Evolutionary conservation across 2,797 vertebrate genomes (phyloP).

Genomic region (Acanthurus tractus): DNA sequence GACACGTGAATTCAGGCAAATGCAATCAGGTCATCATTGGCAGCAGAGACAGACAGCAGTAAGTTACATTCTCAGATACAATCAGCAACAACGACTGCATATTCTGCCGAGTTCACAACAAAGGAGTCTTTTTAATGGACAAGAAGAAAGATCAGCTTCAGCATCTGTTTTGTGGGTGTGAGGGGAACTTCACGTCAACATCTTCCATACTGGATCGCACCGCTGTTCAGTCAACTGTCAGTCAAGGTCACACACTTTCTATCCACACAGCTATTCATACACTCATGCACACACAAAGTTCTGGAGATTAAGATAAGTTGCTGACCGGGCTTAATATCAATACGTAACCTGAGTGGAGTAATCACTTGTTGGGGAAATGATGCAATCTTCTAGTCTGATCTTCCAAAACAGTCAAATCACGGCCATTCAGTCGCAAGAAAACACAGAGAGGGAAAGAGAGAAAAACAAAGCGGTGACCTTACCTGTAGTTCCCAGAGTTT

Average conservation of each 20-base stretch:
- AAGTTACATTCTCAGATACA: not conserved
- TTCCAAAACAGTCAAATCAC: slow-evolving; percentile 59
- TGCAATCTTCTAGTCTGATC: slow-evolving; percentile 63
- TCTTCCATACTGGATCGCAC: slow-evolving; percentile 17
- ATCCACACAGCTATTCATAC: not conserved
- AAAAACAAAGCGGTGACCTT: slow-evolving; percentile 67
- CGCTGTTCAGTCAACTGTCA: not conserved
- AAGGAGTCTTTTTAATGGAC: slow-evolving; percentile 23
- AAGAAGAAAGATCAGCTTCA: slow-evolving; percentile 14
- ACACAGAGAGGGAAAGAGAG: not conserved
- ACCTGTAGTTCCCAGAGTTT: slow-evolving; percentile 96
- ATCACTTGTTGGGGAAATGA: slow-evolving; percentile 78
- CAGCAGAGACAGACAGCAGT: not conserved
- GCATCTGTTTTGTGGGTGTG: slow-evolving; percentile 25
- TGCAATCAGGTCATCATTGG: not conserved
- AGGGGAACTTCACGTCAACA: slow-evolving; percentile 17
- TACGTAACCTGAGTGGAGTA: slow-evolving; percentile 50
- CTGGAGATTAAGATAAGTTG: slow-evolving; percentile 52
- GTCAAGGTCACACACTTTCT: slow-evolving; percentile 41
- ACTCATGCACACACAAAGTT: slow-evolving; percentile 18
- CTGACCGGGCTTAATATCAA: slow-evolving; percentile 43
- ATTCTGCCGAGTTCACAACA: not conserved
- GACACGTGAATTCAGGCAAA: not conserved
- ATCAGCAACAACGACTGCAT: slow-evolving; percentile 5
- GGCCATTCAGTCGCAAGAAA: slow-evolving; percentile 32